Conservation (phyloP, 2,113 vertebrate genomes). For the Gambusia affinis region DNA sequence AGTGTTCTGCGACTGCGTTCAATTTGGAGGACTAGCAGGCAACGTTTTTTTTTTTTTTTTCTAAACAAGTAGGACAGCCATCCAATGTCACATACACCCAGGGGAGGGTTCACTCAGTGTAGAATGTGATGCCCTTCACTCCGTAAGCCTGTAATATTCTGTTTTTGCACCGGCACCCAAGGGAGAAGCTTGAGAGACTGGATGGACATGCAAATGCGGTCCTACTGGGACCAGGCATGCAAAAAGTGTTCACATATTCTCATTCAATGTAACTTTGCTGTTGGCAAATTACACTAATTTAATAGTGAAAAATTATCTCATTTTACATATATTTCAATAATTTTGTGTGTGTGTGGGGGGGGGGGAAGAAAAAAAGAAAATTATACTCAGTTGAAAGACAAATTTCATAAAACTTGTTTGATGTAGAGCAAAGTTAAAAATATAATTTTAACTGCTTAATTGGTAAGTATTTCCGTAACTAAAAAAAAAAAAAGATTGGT, state of each 20-base stretch:
- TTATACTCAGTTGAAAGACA: background rate
- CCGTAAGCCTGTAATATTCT: slow-evolving; percentile 45
- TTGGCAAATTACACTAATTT: background rate
- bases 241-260: slow-evolving; percentile 15
- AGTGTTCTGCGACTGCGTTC: slow-evolving; percentile 33
- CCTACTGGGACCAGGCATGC: background rate
- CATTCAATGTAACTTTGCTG: background rate
- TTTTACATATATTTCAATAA: background rate
- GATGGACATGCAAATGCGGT: background rate
- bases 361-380: background rate
- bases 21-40: slow-evolving; percentile 39
- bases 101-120: slow-evolving; percentile 29
- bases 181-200: slow-evolving; percentile 8
- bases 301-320: background rate
- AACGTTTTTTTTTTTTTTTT: slow-evolving; percentile 14
- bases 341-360: background rate
- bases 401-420: too few species aligned
- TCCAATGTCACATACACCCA: slow-evolving; percentile 60
- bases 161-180: slow-evolving; percentile 33
- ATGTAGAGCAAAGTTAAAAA: too few species aligned
- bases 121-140: slow-evolving; percentile 57
- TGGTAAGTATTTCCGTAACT: too few species aligned
- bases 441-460: too few species aligned
- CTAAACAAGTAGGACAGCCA: slow-evolving; percentile 42
- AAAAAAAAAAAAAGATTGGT: too few species aligned